Percentiles rank a stretch among this genome's conserved stretches.
These are phyloP conservation scores for Halcyon senegalensis DNA, from an alignment of 2,113 vertebrate genomes.

Conservation along the genomic window DNA sequence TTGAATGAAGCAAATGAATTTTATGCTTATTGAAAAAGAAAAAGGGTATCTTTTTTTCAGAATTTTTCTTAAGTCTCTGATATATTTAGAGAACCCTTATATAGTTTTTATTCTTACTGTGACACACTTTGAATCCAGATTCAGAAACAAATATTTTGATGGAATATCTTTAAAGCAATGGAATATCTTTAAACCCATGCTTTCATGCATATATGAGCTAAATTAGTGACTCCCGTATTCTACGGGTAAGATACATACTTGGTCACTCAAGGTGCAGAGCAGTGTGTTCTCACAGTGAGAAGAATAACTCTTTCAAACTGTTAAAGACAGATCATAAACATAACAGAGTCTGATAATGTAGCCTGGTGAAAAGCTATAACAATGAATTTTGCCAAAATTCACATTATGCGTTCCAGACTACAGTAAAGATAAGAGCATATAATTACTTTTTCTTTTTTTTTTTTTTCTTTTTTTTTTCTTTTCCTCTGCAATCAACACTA, in stretches of 20 bases:
- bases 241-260: not conserved
- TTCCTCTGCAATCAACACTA: not conserved
- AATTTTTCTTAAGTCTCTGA: not conserved
- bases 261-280: not conserved
- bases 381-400: not conserved
- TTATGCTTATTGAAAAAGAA: not conserved
- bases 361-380: not conserved
- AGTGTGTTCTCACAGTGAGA: not conserved
- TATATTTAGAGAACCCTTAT: not conserved
- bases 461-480: not conserved
- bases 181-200: not conserved
- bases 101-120: not conserved
- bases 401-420: fast-evolving
- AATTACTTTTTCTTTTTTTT: not conserved
- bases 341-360: not conserved
- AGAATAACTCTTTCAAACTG: not conserved
- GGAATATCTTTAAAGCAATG: not conserved
- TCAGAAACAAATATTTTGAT: not conserved
- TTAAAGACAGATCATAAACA: not conserved
- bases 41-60: not conserved
- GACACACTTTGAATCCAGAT: not conserved
- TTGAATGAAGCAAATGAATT: not conserved
- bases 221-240: not conserved
- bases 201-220: not conserved
- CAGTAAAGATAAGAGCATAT: not conserved